phyloP scores from a whole-genome alignment of 2,113 vertebrate genomes.

The Malaclemys terrapin region DNA sequence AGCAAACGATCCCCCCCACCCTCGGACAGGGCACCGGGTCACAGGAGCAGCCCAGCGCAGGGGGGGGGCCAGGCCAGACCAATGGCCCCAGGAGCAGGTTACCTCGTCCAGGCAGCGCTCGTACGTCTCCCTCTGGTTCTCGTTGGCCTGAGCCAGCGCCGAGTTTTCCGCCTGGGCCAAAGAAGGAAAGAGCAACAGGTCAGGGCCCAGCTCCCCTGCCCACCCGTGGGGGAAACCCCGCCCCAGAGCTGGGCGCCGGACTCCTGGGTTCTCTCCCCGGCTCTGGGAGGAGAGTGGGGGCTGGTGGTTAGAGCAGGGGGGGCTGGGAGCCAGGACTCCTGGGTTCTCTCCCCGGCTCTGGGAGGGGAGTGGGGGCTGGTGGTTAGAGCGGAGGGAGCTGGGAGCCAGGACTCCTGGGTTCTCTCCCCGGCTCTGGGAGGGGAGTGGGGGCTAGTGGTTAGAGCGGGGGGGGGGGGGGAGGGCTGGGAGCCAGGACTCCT shows the following conservation, averaged over 20 bases:
- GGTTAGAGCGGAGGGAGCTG: too few relatives aligned
- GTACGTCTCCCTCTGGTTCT: conserved; percentile 94
- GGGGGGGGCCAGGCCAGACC: too few relatives aligned
- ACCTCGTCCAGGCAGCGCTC: conserved; percentile 97
- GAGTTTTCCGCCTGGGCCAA: conserved; percentile 90
- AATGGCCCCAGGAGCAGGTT: background rate
- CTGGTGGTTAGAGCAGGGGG: too few relatives aligned
- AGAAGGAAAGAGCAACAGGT: background rate
- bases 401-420: too few relatives aligned
- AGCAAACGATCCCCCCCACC: fast-evolving
- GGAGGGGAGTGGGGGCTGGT: too few relatives aligned
- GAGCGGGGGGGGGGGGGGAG: background rate
- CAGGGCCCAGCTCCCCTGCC: background rate
- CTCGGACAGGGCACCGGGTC: fast-evolving
- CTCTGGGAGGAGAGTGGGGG: too few relatives aligned
- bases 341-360: too few relatives aligned
- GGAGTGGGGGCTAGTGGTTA: too few relatives aligned
- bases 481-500: too few relatives aligned
- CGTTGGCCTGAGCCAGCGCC: conserved; percentile 91
- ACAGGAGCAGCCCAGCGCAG: background rate
- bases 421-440: background rate
- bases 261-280: too few relatives aligned
- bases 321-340: too few relatives aligned
- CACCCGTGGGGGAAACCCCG: background rate
- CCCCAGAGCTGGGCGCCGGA: too few relatives aligned